Base-by-base conservation (phyloP, 2,797 vertebrate genomes). In the Aldrovandia affinis region DNA sequence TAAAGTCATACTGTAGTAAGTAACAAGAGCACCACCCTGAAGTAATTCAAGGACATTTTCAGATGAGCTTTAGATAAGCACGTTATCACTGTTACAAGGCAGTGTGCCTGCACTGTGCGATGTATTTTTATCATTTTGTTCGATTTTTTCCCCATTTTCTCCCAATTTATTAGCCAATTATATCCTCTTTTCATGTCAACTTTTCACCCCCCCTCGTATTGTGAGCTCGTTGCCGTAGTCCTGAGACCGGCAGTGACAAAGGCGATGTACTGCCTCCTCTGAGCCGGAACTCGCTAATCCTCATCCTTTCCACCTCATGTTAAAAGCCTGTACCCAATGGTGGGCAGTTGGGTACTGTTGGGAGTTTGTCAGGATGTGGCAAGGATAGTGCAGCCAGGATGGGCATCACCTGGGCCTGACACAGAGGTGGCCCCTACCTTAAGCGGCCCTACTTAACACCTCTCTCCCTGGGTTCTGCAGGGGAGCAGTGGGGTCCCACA, bases 401-500 rank as follows among this genome's bases (percentile, higher is more conserved):
- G 12, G 50, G 47, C 12, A 33, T n/a, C 36, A 33, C 25, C 36
- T 63, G 59, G n/a, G 6, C 63, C 33, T 47, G 20, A 20, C 15
- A 39, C 59, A 63, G 78, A 25, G 59, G 68, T 42, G 6, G 47
- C 12, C 28, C 65, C 36, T 5, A 73, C 39, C 15, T 42, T 6
- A 2, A 36, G 33, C 18, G 39, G 68, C 6, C 8, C 20, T 9
- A 33, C 33, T 75, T 44, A 68, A n/a, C 55, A 8, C 33, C 10
- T 65, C 44, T 65, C 25, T 81, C 65, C 63, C 50, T 55, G 83
- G 78, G 78, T 82, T 22, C 50, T 84, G 6, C 39, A 99, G 98
- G 97, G 47, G 98, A 99, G 86, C 90, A 94, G 86, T 99, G 97
- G 98, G 97, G 96, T 63, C 90, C 87, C 0, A 93, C 93, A 59